A percentile compares a stretch with the other conserved stretches of the same genome.
phyloP scores from a whole-genome alignment of 1,140 invertebrate species.

The Thaumetopoea pityocampa region DNA sequence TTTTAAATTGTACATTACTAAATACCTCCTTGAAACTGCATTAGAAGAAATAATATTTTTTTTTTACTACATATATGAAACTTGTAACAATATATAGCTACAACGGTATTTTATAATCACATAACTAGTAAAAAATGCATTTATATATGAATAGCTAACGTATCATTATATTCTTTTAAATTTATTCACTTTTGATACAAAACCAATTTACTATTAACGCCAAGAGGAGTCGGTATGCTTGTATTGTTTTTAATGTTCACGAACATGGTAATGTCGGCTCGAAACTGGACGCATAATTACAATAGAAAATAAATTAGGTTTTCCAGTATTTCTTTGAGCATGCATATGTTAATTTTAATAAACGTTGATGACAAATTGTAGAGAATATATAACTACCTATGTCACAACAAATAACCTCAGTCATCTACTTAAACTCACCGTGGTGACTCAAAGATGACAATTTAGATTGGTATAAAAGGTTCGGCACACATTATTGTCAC shows the following conservation, averaged over 20 bases:
- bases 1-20: too few species aligned
- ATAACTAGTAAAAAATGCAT: too few species aligned
- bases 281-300: neutral
- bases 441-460: slow-evolving; percentile 60
- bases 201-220: slow-evolving; percentile 56
- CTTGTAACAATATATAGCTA: too few species aligned
- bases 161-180: too few species aligned
- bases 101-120: too few species aligned
- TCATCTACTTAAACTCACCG: slow-evolving; percentile 67
- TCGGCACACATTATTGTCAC: slow-evolving; percentile 73
- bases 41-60: too few species aligned
- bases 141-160: too few species aligned
- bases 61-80: too few species aligned
- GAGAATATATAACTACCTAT: slow-evolving; percentile 54
- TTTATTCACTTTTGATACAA: too few species aligned
- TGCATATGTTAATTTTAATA: slow-evolving; percentile 26
- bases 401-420: slow-evolving; percentile 73
- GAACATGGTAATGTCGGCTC: slow-evolving; percentile 1
- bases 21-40: too few species aligned
- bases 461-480: slow-evolving; percentile 68
- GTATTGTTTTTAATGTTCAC: slow-evolving; percentile 10
- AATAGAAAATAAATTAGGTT: neutral
- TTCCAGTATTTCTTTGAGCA: neutral
- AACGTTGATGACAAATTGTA: slow-evolving; percentile 52
- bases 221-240: slow-evolving; percentile 33